A percentile compares a stretch with the other conserved stretches of the same genome.
Conservation (phyloP, 1,140 invertebrate genomes). For the Cotesia chilonis region DNA sequence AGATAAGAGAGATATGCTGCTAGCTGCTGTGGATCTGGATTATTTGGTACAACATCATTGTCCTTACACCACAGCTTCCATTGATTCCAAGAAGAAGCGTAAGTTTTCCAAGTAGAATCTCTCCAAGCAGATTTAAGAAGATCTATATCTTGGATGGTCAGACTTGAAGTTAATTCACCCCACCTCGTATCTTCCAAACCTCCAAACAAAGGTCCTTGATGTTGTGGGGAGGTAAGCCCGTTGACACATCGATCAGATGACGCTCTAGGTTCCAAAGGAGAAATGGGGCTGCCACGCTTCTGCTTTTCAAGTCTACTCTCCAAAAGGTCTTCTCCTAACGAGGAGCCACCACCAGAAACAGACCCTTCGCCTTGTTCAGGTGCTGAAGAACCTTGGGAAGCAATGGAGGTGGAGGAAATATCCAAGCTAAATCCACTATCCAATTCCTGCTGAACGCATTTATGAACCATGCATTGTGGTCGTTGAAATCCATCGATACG, state of each 20-base stretch:
- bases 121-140: slow-evolving; percentile 37
- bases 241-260: slow-evolving; percentile 33
- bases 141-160: slow-evolving; percentile 18
- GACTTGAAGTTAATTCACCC: slow-evolving; percentile 21
- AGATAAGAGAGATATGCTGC: slow-evolving; percentile 21
- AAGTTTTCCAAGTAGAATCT: slow-evolving; percentile 32
- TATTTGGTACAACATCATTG: not conserved
- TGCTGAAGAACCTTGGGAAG: slow-evolving; percentile 45
- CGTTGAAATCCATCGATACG: slow-evolving; percentile 29
- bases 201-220: slow-evolving; percentile 14
- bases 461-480: not conserved
- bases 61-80: slow-evolving; percentile 30
- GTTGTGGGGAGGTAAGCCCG: slow-evolving; percentile 22
- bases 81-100: slow-evolving; percentile 31
- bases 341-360: no score
- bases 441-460: slow-evolving; percentile 10
- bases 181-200: slow-evolving; percentile 39
- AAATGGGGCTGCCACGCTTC: not conserved
- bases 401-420: slow-evolving; percentile 39
- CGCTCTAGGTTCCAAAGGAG: not conserved
- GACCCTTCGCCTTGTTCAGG: slow-evolving; percentile 21
- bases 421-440: slow-evolving; percentile 25
- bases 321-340: no score
- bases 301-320: no score
- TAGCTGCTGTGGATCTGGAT: not conserved